Evolutionary conservation across 2,888 invertebrate genomes (phyloP).

Genomic region (Cistogaster globosa): DNA sequence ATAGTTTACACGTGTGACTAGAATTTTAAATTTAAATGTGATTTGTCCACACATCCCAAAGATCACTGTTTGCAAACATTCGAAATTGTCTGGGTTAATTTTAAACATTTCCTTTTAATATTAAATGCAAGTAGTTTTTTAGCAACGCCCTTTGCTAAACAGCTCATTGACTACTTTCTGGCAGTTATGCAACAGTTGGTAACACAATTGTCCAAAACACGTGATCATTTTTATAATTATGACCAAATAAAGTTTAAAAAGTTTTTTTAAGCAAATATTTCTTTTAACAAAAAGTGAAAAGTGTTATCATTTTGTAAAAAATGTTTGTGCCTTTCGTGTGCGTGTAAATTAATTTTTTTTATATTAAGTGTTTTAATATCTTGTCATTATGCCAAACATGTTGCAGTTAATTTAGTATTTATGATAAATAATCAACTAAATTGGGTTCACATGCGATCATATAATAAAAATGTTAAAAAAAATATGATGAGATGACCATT

Average conservation of each 20-base stretch:
- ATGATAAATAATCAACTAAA: background rate
- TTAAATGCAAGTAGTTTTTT: background rate
- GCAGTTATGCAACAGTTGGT: conserved; percentile 52
- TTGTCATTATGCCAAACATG: background rate
- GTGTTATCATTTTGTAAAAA: background rate
- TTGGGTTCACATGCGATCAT: background rate
- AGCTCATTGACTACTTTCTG: background rate
- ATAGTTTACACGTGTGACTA: conserved; percentile 37
- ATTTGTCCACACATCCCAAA: background rate
- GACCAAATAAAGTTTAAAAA: conserved; percentile 11
- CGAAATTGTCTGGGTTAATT: background rate
- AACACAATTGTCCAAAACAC: conserved; percentile 51
- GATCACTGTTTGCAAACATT: background rate
- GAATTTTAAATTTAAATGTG: conserved; percentile 12
- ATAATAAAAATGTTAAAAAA: background rate
- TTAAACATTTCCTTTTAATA: background rate
- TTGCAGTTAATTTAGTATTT: background rate
- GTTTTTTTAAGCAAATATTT: background rate
- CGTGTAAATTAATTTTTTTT: background rate
- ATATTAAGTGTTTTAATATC: background rate
- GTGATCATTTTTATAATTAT: conserved; percentile 62
- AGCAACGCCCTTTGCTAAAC: conserved; percentile 21
- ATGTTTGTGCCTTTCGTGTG: background rate
- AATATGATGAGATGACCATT: background rate
- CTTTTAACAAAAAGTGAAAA: background rate